Evolutionary conservation across 2,797 vertebrate species (phyloP).

Genomic region (Chelonia mydas): DNA sequence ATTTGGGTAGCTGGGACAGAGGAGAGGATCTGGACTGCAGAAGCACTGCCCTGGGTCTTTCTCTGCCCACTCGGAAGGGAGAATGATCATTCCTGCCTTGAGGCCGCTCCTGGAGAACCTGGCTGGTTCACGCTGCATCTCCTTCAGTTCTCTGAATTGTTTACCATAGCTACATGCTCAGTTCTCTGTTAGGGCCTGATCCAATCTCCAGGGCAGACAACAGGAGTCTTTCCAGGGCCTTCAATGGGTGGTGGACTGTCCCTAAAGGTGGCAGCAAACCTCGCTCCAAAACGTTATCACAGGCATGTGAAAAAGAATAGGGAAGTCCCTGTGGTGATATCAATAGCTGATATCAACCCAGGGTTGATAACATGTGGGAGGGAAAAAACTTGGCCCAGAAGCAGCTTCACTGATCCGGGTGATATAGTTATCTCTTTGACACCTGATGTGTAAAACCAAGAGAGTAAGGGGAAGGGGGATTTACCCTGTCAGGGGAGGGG

Average conservation of each 20-base stretch:
- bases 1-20: neutral
- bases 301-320: neutral
- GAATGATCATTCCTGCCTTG: neutral
- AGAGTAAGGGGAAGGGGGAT: neutral
- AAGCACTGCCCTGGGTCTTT: neutral
- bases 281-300: neutral
- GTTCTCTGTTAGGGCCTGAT: neutral
- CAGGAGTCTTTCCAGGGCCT: neutral
- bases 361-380: neutral
- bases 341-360: neutral
- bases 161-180: neutral
- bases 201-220: neutral
- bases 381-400: constrained; percentile 54
- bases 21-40: neutral
- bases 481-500: constrained; percentile 47
- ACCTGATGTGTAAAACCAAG: neutral
- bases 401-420: constrained; percentile 51
- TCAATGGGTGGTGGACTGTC: too few species aligned
- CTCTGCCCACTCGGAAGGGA: neutral
- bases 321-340: neutral
- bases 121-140: neutral
- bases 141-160: neutral
- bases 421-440: constrained; percentile 51
- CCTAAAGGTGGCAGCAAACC: neutral
- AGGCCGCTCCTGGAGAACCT: neutral